Percentiles rank a stretch among this genome's conserved stretches.
These are phyloP conservation scores for Eueremaeus valkanovi DNA, from an alignment of 2,888 invertebrate species.

Conservation along the genomic window DNA sequence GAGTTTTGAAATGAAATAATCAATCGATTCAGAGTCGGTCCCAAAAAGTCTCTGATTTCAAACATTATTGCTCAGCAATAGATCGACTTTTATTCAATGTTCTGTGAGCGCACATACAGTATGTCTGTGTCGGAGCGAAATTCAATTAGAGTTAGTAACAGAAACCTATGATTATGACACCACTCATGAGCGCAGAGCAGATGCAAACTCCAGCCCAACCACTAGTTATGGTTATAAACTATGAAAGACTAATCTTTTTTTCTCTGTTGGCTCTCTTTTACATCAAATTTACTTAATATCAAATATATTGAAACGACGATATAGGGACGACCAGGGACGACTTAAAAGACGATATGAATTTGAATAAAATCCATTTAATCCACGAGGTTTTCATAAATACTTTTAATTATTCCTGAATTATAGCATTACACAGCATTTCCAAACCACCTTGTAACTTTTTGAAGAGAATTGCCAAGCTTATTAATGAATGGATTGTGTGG, in stretches of 20 bases:
- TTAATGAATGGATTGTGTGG: too few relatives aligned
- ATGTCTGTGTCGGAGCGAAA: not conserved
- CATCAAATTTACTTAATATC: not conserved
- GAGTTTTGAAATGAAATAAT: constrained; percentile 10
- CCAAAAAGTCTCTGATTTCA: constrained; percentile 10
- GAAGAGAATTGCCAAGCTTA: too few relatives aligned
- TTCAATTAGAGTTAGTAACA: constrained; percentile 32
- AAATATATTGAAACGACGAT: not conserved
- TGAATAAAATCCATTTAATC: too few relatives aligned
- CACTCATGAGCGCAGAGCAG: constrained; percentile 21
- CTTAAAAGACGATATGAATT: too few relatives aligned
- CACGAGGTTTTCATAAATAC: too few relatives aligned
- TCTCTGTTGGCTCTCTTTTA: not conserved
- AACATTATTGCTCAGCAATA: constrained; percentile 9
- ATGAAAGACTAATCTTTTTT: not conserved
- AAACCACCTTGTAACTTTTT: too few relatives aligned
- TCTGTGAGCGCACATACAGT: not conserved
- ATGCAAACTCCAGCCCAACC: constrained; percentile 9
- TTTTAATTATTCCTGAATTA: too few relatives aligned
- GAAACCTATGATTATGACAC: constrained; percentile 36
- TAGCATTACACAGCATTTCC: too few relatives aligned
- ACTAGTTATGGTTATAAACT: not conserved
- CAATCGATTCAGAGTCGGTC: not conserved
- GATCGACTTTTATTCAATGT: constrained; percentile 13
- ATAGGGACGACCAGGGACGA: not conserved